Evolutionary conservation across 92 coral and sea anemone species (phyloP).

Genomic region (Pocillopora grandis): DNA sequence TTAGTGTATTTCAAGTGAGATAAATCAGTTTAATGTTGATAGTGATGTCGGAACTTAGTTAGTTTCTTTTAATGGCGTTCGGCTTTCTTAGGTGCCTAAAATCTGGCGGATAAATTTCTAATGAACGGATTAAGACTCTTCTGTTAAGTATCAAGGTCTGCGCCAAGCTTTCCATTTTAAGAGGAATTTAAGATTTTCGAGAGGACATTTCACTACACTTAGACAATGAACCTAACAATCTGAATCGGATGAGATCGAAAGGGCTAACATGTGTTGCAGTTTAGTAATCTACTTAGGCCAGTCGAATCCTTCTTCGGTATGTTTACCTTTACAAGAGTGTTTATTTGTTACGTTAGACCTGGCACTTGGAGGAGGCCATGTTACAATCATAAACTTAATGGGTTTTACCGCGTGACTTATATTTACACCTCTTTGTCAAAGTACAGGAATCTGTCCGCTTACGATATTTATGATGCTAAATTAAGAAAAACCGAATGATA

Average conservation of each 20-base stretch:
- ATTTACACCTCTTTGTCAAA: not conserved
- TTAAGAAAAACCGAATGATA: not conserved
- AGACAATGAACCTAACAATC: constrained; percentile 11
- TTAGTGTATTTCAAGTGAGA: not conserved
- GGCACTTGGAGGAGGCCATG: not conserved
- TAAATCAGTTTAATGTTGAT: not conserved
- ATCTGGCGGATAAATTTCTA: not conserved
- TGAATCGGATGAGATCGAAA: constrained; percentile 30
- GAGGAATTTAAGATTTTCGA: constrained; percentile 19
- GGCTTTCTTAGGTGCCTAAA: not conserved
- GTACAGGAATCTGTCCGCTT: not conserved
- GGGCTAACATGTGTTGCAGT: constrained; percentile 4
- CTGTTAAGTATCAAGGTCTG: constrained; percentile 13
- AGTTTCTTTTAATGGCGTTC: not conserved
- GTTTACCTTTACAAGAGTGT: constrained; percentile 27
- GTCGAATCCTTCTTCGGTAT: not conserved
- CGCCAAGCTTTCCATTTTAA: not conserved
- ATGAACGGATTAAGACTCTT: constrained; percentile 23
- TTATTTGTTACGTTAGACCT: constrained; percentile 2
- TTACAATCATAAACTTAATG: constrained; percentile 13
- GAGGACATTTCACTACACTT: constrained; percentile 16
- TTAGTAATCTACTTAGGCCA: constrained; percentile 18
- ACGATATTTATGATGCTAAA: not conserved
- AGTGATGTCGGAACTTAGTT: not conserved
- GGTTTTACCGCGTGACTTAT: constrained; percentile 30